Base-by-base conservation (phyloP, 2,113 vertebrate species). In the Hystrix brachyura region DNA sequence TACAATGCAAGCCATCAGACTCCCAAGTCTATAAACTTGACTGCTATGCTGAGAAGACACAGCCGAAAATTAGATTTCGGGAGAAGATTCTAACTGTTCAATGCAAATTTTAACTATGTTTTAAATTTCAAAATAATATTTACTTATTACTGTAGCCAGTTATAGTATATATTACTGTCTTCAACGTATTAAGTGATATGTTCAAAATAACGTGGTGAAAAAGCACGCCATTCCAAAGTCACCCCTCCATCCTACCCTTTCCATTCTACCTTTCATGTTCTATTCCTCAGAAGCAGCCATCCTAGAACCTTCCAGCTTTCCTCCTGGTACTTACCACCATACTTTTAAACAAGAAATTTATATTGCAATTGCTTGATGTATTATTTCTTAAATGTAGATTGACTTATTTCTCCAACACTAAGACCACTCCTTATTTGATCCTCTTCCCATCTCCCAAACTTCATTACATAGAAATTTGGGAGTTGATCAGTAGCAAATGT, bases 41-140 rank as follows among this genome's bases (percentile, higher is more conserved):
- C 51, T 12, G 15, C 57, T 53, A 19, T 21, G 25, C 82, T 87
- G 65, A 82, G 65, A 67, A 53, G 1, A 74, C 32, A 79, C 19
- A 59, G 38, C 34, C 76, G 76, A 43, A 19, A 46, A 83, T 82
- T 76, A 48, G 38, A n/a, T 86, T 78, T 69, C 48, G 29, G 65
- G 34, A 85, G 62, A 96, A 53, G 43, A 84, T 78, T 38, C 59
- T 55, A 85, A 85, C 46, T 71, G 9, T 57, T 87, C 4, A 64
- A 81, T 65, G 43, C 38, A 87, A 87, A 34, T 90, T 74, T 87
- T 80, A 46, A 94, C 29, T 86, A 29, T 59, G 51, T 60, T 93
- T 83, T 46, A 34, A 57, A 62, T 72, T 65, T 82, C 21, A 74
- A 81, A 85, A 64, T 48, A 74, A 12, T 3, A 55, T 55, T 55